Conservation (phyloP, 2,888 invertebrate species). For the Meandrusa payeni region DNA sequence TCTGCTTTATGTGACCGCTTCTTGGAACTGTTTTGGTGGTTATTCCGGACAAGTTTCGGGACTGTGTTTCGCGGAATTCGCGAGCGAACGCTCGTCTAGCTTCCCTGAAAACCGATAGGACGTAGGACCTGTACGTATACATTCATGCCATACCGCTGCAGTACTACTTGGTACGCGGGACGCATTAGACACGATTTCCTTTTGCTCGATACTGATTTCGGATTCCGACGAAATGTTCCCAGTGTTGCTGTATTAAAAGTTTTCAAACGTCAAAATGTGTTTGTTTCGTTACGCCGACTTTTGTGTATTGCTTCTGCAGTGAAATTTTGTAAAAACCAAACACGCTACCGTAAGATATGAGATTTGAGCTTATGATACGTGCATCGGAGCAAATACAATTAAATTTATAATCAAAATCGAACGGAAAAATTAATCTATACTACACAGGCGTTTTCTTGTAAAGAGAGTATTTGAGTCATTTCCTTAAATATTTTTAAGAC, state of each 20-base stretch:
- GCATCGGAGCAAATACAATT: too few relatives aligned
- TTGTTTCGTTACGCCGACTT: too few relatives aligned
- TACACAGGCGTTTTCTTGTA: too few relatives aligned
- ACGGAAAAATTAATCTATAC: too few relatives aligned
- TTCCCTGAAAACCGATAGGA: constrained; percentile 22
- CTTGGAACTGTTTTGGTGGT: constrained; percentile 54
- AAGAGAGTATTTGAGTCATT: too few relatives aligned
- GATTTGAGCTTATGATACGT: too few relatives aligned
- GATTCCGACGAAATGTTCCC: constrained; percentile 15
- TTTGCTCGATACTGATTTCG: constrained; percentile 13
- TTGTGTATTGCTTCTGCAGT: not conserved
- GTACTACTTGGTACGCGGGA: constrained; percentile 18
- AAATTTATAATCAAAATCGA: too few relatives aligned
- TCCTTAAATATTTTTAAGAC: too few relatives aligned
- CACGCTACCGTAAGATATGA: too few relatives aligned
- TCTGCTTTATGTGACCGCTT: constrained; percentile 51
- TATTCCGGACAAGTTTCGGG: constrained; percentile 44
- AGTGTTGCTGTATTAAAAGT: constrained; percentile 9
- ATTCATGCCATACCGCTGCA: constrained; percentile 16
- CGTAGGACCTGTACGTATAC: constrained; percentile 1
- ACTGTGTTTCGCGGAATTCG: constrained; percentile 45
- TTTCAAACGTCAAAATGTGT: not conserved
- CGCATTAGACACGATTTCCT: constrained; percentile 18
- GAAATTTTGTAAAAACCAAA: too few relatives aligned
- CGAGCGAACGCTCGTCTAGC: constrained; percentile 22